Percentiles rank a stretch among this genome's conserved stretches.
phyloP scores from a whole-genome alignment of 2,113 vertebrate genomes.

The Neogale vison region DNA sequence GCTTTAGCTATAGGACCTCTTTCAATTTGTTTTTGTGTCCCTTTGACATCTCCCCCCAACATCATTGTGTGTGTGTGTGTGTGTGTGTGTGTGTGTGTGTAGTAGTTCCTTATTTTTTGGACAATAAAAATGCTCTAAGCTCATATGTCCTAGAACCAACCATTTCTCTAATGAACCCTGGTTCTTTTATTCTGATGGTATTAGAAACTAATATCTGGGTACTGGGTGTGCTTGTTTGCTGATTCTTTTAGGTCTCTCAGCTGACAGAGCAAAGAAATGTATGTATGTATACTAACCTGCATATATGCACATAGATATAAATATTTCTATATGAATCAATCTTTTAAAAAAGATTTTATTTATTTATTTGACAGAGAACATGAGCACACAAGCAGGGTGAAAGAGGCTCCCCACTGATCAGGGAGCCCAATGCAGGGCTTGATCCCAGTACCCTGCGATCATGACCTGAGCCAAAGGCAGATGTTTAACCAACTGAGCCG shows the following conservation, averaged over 20 bases:
- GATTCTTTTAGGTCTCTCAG: background rate
- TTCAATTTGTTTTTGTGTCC: background rate
- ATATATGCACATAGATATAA: background rate
- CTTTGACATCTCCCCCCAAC: background rate
- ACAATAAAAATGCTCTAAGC: background rate
- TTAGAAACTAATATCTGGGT: background rate
- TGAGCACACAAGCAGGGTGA: no score
- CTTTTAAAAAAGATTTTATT: no score
- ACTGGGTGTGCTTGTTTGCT: background rate
- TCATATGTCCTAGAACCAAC: background rate
- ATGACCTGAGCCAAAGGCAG: no score
- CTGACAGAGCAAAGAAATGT: background rate
- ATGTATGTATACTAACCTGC: background rate
- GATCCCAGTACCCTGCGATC: no score
- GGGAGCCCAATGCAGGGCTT: no score
- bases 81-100: background rate
- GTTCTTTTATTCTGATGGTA: conserved; percentile 5
- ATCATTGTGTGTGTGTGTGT: background rate
- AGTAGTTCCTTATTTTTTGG: background rate
- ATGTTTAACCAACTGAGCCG: no score
- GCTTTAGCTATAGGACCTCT: background rate
- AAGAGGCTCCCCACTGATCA: no score
- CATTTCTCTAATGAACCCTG: background rate
- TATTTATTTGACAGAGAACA: no score
- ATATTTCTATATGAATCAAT: background rate